Base-by-base conservation (phyloP, 2,888 invertebrate genomes). In the Helicoverpa assulta region DNA sequence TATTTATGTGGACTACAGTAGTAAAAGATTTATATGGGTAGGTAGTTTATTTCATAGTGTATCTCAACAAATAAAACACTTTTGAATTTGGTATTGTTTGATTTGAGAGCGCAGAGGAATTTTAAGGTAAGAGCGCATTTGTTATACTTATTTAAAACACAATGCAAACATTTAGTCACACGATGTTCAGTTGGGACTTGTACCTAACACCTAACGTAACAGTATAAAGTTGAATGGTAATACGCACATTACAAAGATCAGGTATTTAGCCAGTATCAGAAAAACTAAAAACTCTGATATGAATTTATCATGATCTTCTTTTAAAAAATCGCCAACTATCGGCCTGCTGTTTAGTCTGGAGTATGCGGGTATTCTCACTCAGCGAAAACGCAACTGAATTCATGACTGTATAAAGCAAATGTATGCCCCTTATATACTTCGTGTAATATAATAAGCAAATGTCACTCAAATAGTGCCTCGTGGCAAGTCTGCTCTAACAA, bases 21-120 rank as follows among this genome's bases (percentile, higher is more conserved):
- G 5, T 37, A 29, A 73, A 55, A 52, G 1, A 29, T 60, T 56
- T 56, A 47, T 21, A 14, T 33, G 12, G 12, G 12, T 26, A 26
- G 26, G 26, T 26, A 26, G 4, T 26, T 26, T 26, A 26, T 26
- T 26, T 26, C 1, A 26, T 26, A 26, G 26, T 3, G 26, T 26
- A 26, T 26, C 26, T 26, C 26, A 26, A 26, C 26, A 26, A 26
- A 26, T 26, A 26, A 26, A 26, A 26, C 26, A 26, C 26, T 26
- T 26, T 26, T 26, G 1, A 50, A 78, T 57, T 53, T 71, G 47
- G 19, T 10, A 10, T 50, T 50, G 58, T 76, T 71, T 10, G 53
- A 50, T 72, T 78, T 57, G 53, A 21, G 55, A 77, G 18, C 50
- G n/a, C 19, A 0, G 40, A 8, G 14, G 21, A 51, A 21, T n/a